Evolutionary conservation across 2,888 invertebrate genomes (phyloP), one percentile per base, ranked within the genome.

Genomic region (Alentia gelatinosa): DNA sequence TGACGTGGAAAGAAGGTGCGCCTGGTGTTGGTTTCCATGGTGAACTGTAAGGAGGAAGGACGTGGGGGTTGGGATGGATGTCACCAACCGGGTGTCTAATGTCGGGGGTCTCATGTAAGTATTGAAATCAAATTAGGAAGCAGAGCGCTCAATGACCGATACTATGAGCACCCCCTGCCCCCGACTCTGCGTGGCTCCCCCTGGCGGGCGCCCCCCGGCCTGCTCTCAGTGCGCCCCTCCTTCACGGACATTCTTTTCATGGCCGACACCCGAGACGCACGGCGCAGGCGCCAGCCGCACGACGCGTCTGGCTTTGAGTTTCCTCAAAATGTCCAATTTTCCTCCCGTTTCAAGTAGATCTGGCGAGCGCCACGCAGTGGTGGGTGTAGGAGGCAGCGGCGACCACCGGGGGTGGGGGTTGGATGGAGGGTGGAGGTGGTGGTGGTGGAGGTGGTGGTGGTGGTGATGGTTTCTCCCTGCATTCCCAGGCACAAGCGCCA

Each of bases 291-390:
- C 47, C 47, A 7, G 47, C 5, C 26, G 68, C 68, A 26, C 68
- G 26, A 68, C 4, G n/a, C 47, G 68, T 68, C 68, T 68, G 68
- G 68, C 30, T 19, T 68, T 26, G 26, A 1, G 30, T 68, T 68
- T 68, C 68, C n/a, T 15, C 30, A 68, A 68, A 68, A 68, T 68
- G 68, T 68, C 68, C 68, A 68, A 68, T 68, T 30, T 68, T 68
- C 68, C 68, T 68, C 30, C 68, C n/a, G 68, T 68, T 68, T 68
- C 68, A 68, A n/a, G 4, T 68, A 30, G 30, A 9, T 68, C n/a
- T 68, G 68, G 30, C 68, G 68, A 68, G 68, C 30, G 33, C 12
- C 68, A 4, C 19, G 63, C 26, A 47, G 47, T 19, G 47, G 19
- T 47, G 19, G 47, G 9, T 7, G 47, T 19, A 47, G 47, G 47